These are phyloP conservation scores for Caenorhabditis tropicalis DNA, from an alignment of 1,140 invertebrate genomes.

Conservation along the genomic window DNA sequence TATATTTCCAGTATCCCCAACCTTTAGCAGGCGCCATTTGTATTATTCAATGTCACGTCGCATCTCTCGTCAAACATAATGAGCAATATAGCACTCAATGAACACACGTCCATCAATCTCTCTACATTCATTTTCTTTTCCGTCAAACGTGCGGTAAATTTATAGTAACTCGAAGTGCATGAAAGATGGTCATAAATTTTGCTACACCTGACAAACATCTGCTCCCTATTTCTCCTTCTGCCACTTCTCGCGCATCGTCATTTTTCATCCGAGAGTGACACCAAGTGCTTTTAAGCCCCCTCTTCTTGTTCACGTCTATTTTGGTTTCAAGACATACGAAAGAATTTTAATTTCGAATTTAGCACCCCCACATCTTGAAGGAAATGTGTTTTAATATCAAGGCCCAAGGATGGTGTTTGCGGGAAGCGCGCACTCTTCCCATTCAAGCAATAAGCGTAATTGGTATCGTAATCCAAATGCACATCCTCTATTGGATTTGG, in stretches of 20 bases:
- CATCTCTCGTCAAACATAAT: slow-evolving; percentile 10
- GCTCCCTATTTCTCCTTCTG: not conserved
- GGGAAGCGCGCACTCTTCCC: slow-evolving; percentile 21
- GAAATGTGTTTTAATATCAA: slow-evolving; percentile 36
- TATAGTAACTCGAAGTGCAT: slow-evolving; percentile 3
- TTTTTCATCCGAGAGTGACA: slow-evolving; percentile 40
- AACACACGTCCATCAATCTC: not conserved
- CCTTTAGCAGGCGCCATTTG: not conserved
- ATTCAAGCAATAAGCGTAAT: slow-evolving; percentile 14
- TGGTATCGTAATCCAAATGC: slow-evolving; percentile 38
- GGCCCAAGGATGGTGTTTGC: slow-evolving; percentile 7
- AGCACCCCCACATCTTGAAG: not conserved
- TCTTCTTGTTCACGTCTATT: no score
- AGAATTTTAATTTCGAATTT: slow-evolving; percentile 37
- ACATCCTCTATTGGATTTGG: slow-evolving; percentile 1
- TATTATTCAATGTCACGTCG: not conserved
- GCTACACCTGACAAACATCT: slow-evolving; percentile 40
- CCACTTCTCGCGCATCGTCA: slow-evolving; percentile 7
- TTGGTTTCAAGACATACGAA: not conserved
- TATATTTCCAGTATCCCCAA: no score
- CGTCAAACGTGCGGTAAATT: slow-evolving; percentile 14
- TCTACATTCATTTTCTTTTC: not conserved
- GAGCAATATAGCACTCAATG: slow-evolving; percentile 30
- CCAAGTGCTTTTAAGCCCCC: not conserved
- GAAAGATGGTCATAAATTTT: slow-evolving; percentile 37